Evolutionary conservation across 1,140 invertebrate genomes (phyloP), one percentile per base, ranked within the genome.

Genomic region (Lepidurus couesii): DNA sequence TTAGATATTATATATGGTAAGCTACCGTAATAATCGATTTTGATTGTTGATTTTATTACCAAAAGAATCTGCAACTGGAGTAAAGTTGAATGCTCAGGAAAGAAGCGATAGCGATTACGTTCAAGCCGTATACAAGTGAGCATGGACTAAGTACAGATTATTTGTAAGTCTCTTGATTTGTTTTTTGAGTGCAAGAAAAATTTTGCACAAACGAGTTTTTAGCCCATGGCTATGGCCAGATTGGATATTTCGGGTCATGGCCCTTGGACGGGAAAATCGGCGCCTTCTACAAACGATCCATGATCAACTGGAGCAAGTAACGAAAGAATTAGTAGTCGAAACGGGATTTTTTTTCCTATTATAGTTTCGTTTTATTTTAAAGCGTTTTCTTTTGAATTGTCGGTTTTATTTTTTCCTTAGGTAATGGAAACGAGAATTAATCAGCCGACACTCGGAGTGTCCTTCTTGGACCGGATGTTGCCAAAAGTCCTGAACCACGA

Each of bases 191-290:
- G 53, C 16, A 11, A 65, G 53, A 21, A 21, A 65, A 7, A 10
- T 65, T 65, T 65, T 65, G 21, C 53, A 65, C 13, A 65, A 65
- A 65, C 16, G 53, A 21, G 53, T 65, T 65, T 65, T 65, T 65
- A 65, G 53, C 53, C 53, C 53, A n/a, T 65, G 53, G 53, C 53
- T 65, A 21, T 65, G 53, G 53, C 53, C 53, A 65, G 53, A 65
- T 65, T 13, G 16, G 53, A 65, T 65, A 21, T 65, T 65, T 16
- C 53, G 53, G 8, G 16, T 65, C 53, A 65, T n/a, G 16, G 21
- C 53, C 53, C 53, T 65, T 65, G 53, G 53, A 65, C 21, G 3
- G 53, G 13, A 7, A 13, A 65, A 65, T 16, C 53, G 53, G 5
- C 53, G 21, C 4, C 16, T 65, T 65, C 53, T 65, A 21, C 53